Percentiles rank a stretch among this genome's conserved stretches.
Conservation (phyloP, 2,797 vertebrate species). For the Nyctibius grandis region DNA sequence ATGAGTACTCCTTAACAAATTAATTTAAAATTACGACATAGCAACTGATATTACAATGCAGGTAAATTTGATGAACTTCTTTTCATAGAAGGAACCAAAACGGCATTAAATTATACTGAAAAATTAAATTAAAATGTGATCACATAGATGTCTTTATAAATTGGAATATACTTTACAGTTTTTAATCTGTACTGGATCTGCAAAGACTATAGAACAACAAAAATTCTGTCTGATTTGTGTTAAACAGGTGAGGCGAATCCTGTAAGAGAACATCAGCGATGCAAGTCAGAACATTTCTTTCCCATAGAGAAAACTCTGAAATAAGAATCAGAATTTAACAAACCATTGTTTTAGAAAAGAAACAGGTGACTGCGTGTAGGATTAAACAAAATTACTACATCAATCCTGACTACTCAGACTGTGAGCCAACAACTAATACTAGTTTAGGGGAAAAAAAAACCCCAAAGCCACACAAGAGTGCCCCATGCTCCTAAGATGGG, state of each 20-base stretch:
- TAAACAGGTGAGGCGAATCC: not conserved
- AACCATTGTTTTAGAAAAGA: not conserved
- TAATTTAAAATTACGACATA: not conserved
- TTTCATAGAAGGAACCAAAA: not conserved
- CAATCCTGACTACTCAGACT: not conserved
- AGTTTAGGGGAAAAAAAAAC: no score
- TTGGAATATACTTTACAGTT: not conserved
- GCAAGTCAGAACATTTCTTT: not conserved
- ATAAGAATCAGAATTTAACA: not conserved
- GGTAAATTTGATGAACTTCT: not conserved
- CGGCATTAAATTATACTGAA: not conserved
- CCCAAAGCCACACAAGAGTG: accelerated
- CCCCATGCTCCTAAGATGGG: not conserved
- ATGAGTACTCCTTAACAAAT: not conserved
- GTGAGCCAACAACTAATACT: not conserved
- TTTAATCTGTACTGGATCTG: not conserved
- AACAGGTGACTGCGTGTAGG: accelerated
- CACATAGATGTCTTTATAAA: not conserved
- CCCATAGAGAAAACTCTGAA: not conserved
- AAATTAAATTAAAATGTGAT: not conserved
- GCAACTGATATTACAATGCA: not conserved
- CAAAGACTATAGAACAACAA: not conserved
- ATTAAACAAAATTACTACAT: not conserved
- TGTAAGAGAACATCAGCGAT: not conserved
- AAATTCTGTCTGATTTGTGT: not conserved